Evolutionary conservation across 2,888 invertebrate genomes (phyloP).

Genomic region (Melipona bicolor): DNA sequence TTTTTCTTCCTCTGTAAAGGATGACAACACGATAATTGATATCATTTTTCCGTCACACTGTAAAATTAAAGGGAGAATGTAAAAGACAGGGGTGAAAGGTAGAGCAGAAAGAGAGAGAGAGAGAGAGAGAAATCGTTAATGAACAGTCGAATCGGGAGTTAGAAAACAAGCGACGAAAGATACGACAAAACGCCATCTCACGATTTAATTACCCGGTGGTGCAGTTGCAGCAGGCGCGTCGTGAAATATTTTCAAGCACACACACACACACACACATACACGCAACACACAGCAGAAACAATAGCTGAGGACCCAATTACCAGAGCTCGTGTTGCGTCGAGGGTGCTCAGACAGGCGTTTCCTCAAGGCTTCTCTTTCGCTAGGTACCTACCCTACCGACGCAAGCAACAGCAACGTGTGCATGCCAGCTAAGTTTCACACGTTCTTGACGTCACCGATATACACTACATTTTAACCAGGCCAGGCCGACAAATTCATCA

Average conservation of each 20-base stretch:
- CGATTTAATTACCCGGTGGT: slow-evolving; percentile 49
- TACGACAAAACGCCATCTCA: slow-evolving; percentile 45
- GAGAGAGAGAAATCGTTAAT: neutral
- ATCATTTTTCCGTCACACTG: too few relatives aligned
- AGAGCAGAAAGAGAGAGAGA: neutral
- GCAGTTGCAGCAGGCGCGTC: slow-evolving; percentile 28
- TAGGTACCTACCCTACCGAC: slow-evolving; percentile 34
- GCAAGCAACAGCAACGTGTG: slow-evolving; percentile 14
- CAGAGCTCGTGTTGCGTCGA: slow-evolving; percentile 59
- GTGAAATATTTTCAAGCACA: slow-evolving; percentile 55
- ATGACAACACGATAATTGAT: too few relatives aligned
- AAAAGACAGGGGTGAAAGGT: neutral
- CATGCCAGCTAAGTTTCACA: slow-evolving; percentile 10
- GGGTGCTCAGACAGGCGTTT: slow-evolving; percentile 63
- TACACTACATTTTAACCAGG: neutral
- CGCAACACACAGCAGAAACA: slow-evolving; percentile 41
- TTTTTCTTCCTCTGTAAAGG: too few relatives aligned
- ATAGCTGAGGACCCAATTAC: slow-evolving; percentile 63
- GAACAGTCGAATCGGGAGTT: slow-evolving; percentile 13
- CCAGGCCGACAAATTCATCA: neutral
- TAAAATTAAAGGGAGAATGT: neutral
- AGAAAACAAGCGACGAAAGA: slow-evolving; percentile 32
- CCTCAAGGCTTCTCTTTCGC: slow-evolving; percentile 52
- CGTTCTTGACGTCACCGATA: slow-evolving; percentile 17
- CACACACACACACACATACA: too few relatives aligned